Base-by-base conservation (phyloP, 2,888 invertebrate genomes). In the Luffia ferchaultella region DNA sequence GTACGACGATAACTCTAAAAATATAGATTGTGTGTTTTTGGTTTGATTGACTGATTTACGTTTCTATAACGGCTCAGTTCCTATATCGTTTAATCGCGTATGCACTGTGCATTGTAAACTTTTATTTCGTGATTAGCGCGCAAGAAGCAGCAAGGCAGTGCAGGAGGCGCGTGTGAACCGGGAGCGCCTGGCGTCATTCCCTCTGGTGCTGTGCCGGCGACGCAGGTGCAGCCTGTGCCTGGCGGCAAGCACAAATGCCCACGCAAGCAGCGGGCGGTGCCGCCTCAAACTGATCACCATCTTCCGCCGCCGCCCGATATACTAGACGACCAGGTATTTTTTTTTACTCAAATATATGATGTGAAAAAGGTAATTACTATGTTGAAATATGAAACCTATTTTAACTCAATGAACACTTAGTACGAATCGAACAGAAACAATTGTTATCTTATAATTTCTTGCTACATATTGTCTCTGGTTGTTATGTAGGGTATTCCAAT, bases 251-350 rank as follows among this genome's bases (percentile, higher is more conserved):
- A 76, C 70, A 78, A 85, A 70, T 68, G 83, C 63, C 60, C 76
- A 58, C 78, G 83, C 61, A 84, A 82, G 61, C 76, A 76, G 59
- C 74, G 79, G 54, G 61, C 64, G 55, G 73, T 73, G 57, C 73
- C 76, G 52, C 68, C 73, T 7, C 73, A 73, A 64, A 67, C 75
- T 61, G 80, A 82, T 75, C 75, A 83, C 69, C 76, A 83, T 70
- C 72, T 79, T 62, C 82, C 79, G 62, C 80, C 79, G 63, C 82
- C 77, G 74, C 78, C 76, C 1, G 82, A 82, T 48, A 76, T 79
- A 57, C 68, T 72, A 42, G 75, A 76, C 62, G 73, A 80, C 50
- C 71, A 69, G 62, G 79, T 76, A 65, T 55, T 3, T 7, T 30
- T 17, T 19, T 17, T 16, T 46, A 20, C 45, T 42, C 48, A 42